phyloP scores from a whole-genome alignment of 2,113 vertebrate species.

The Datnioides undecimradiatus region DNA sequence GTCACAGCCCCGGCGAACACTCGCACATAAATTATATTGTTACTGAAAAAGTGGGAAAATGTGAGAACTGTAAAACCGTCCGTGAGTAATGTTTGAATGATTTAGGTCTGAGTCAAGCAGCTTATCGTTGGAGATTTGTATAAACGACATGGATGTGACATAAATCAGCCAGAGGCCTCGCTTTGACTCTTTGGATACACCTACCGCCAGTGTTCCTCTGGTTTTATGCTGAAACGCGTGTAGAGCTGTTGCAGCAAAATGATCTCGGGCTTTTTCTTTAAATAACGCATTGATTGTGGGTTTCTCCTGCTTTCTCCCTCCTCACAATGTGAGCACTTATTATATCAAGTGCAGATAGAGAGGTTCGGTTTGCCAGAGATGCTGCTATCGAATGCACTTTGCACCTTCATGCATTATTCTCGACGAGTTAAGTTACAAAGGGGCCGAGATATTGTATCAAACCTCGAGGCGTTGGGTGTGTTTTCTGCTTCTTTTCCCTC shows the following conservation, averaged over 20 bases:
- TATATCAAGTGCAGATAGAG: conserved; percentile 46
- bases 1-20: too few species aligned
- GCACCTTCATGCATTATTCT: conserved; percentile 64
- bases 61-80: too few species aligned
- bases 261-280: conserved; percentile 34
- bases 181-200: background rate
- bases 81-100: too few species aligned
- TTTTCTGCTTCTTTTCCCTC: background rate
- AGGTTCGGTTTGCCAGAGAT: background rate
- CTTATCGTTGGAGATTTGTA: background rate
- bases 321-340: conserved; percentile 34
- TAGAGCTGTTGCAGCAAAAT: conserved; percentile 24
- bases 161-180: background rate
- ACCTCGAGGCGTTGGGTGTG: conserved; percentile 16
- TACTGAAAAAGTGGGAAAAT: too few species aligned
- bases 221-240: background rate
- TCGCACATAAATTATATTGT: too few species aligned
- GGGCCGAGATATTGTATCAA: conserved; percentile 25
- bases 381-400: conserved; percentile 55
- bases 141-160: background rate
- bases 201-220: background rate
- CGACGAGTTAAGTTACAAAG: conserved; percentile 23
- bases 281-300: conserved; percentile 44
- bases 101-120: background rate
- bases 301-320: conserved; percentile 5